Conservation (phyloP, 2,797 vertebrate species). For the Pseudocheirus occidentalis region DNA sequence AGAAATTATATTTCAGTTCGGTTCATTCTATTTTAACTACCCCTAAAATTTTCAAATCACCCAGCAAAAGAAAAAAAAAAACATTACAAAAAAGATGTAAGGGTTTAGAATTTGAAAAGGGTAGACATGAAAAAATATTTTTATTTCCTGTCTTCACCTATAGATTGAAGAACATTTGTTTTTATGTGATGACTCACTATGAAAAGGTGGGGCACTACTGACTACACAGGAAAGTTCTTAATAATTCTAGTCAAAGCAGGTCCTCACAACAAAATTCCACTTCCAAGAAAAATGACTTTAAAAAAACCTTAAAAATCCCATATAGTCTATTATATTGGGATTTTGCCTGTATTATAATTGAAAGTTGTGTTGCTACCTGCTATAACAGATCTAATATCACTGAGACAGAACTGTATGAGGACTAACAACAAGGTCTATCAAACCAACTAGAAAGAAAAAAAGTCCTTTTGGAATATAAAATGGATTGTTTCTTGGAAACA, state of each 20-base stretch:
- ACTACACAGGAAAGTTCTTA: neutral
- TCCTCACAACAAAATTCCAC: neutral
- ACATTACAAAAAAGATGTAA: neutral
- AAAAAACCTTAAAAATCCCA: accelerated
- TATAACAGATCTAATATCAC: neutral
- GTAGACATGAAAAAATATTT: neutral
- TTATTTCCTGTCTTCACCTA: neutral
- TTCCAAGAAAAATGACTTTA: neutral
- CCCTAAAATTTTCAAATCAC: neutral
- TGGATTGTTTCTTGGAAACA: neutral
- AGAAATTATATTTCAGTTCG: neutral
- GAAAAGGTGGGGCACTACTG: neutral
- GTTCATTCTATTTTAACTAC: neutral
- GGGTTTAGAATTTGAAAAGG: neutral
- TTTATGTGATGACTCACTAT: neutral
- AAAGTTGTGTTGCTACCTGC: neutral
- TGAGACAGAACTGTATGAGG: neutral
- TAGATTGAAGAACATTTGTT: neutral
- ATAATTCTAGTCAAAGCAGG: neutral
- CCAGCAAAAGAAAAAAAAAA: neutral
- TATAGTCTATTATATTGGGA: neutral
- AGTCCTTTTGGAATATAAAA: neutral
- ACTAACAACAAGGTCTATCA: neutral
- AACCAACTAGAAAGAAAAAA: neutral
- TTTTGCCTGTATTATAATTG: neutral